Evolutionary conservation across 2,797 vertebrate species (phyloP).

Genomic region (Malacoctenus gilli): DNA sequence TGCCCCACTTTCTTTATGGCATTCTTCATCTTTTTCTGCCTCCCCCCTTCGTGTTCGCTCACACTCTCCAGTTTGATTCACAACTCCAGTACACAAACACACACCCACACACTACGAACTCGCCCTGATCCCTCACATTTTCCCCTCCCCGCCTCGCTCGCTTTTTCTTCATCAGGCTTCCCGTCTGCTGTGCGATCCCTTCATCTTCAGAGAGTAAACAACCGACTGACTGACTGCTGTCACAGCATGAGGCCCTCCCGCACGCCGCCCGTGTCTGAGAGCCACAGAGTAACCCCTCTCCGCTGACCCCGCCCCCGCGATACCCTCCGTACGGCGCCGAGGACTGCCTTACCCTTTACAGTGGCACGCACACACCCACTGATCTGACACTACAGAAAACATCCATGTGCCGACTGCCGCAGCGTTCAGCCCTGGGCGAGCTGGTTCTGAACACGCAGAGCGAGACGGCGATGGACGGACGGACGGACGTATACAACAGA

Average conservation of each 20-base stretch:
- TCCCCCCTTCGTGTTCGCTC: slow-evolving; percentile 5
- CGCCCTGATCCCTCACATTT: neutral
- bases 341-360: too few species aligned
- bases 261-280: slow-evolving; percentile 4
- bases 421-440: slow-evolving; percentile 46
- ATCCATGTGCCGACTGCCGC: slow-evolving; percentile 63
- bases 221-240: slow-evolving; percentile 69
- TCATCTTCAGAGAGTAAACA: slow-evolving; percentile 41
- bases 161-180: neutral
- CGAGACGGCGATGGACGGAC: slow-evolving; percentile 41
- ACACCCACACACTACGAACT: slow-evolving; percentile 3
- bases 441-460: slow-evolving; percentile 31
- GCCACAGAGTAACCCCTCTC: slow-evolving; percentile 18
- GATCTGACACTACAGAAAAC: slow-evolving; percentile 50
- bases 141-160: neutral
- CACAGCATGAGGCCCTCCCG: slow-evolving; percentile 50
- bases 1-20: slow-evolving; percentile 22
- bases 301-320: slow-evolving; percentile 45
- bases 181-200: slow-evolving; percentile 16
- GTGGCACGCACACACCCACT: slow-evolving; percentile 15
- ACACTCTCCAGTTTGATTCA: slow-evolving; percentile 11
- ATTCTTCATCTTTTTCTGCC: slow-evolving; percentile 11
- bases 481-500: slow-evolving; percentile 20
- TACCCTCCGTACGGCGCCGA: too few species aligned
- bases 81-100: neutral